These are phyloP conservation scores for Scartelaos histophorus DNA, from an alignment of 2,113 vertebrate genomes.

Conservation along the genomic window DNA sequence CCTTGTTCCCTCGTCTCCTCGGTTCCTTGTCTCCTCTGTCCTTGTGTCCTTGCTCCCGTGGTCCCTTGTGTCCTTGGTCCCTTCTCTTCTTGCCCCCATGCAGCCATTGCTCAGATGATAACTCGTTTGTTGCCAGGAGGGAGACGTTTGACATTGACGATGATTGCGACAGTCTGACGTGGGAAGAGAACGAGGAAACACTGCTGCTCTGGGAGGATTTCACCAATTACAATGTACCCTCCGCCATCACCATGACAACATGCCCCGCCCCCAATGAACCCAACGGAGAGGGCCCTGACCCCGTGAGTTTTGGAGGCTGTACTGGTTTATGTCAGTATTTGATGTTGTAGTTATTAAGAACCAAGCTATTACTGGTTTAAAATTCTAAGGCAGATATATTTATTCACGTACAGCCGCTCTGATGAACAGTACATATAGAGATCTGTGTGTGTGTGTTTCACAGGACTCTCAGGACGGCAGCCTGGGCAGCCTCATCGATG, in stretches of 20 bases:
- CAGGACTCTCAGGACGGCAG: constrained; percentile 86
- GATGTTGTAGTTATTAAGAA: no score
- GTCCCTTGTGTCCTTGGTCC: background rate
- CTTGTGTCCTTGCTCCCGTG: constrained; percentile 5
- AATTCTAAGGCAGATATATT: background rate
- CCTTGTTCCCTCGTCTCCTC: background rate
- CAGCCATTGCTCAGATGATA: constrained; percentile 79
- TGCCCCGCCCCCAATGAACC: constrained; percentile 41
- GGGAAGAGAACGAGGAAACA: constrained; percentile 97
- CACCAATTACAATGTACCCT: constrained; percentile 88
- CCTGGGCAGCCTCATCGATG: constrained; percentile 92
- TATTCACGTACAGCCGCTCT: background rate
- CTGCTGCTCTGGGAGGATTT: constrained; percentile 97
- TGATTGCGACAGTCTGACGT: constrained; percentile 95
- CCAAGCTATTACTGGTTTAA: background rate
- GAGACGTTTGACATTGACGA: constrained; percentile 95
- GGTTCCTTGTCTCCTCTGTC: constrained; percentile 9
- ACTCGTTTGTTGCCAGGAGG: constrained; percentile 79
- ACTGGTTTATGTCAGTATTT: background rate
- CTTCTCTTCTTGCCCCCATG: constrained; percentile 26
- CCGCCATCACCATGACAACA: constrained; percentile 30
- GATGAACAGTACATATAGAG: background rate
- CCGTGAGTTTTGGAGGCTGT: constrained; percentile 59
- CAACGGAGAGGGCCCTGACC: constrained; percentile 77
- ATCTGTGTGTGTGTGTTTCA: constrained; percentile 36